Base-by-base conservation (phyloP, 2,888 invertebrate species). In the Mesorhabditis belari region DNA sequence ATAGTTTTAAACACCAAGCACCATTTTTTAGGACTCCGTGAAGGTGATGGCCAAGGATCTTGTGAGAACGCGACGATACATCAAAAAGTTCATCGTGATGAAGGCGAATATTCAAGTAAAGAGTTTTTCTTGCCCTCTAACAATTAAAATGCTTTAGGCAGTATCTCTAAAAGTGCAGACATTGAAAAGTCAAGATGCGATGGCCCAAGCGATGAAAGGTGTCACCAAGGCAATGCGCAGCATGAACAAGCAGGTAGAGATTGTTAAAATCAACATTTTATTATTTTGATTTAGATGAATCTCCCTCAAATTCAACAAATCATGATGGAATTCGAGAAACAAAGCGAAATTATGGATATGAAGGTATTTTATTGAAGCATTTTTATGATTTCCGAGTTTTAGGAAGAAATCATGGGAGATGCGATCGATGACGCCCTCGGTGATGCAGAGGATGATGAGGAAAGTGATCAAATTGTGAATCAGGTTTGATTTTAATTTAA, bases 321-420 rank as follows among this genome's bases (percentile, higher is more conserved):
- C 63, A 79, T 79, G 79, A 76, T 66, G 69, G 79, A 79, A 81
- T 98, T 99, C 84, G 98, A 99, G 84, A 96, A 95, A 81, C 96
- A 98, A 82, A 92, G 93, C 0, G 96, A 98, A 84, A 94, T 99
- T 60, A 99, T 99, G 98, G 96, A 99, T 82, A 99, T 99, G 96
- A 98, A 98, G 82, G 60, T 52, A 19, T n/a, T n/a, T n/a, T n/a
- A 52, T 17, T n/a, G 44, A n/a, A 1, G 1, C 1, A 35, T 9
- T 35, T 35, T 55, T 55, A 12, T n/a, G n/a, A 9, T 27, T n/a
- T 55, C 29, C 6, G 5, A n/a, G 17, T 35, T 19, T 24, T 24
- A 28, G 19, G 96, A 99, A 83, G 98, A 99, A 84, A 92, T 99
- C 87, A 98, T 98, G 89, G 94, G 92, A 82, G 98, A 98, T 83